Evolutionary conservation across 2,888 invertebrate genomes (phyloP).

Genomic region (Stenoptilia bipunctidactyla): DNA sequence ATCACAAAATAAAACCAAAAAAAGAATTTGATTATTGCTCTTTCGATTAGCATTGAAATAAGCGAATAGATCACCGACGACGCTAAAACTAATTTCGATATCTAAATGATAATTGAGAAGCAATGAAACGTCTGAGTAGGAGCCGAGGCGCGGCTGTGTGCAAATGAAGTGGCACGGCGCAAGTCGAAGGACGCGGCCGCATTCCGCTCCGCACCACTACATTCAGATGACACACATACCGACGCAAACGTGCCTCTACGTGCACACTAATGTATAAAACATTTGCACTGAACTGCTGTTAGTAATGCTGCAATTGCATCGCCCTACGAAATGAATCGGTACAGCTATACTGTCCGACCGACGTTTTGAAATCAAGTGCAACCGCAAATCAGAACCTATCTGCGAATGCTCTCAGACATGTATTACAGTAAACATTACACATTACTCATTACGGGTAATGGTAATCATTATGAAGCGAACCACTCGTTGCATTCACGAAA

Average conservation of each 20-base stretch:
- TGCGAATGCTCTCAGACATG: neutral
- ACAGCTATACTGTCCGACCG: neutral
- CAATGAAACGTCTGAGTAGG: constrained; percentile 28
- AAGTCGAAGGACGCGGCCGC: constrained; percentile 68
- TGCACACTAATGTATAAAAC: constrained; percentile 28
- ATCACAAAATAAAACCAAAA: too few relatives aligned
- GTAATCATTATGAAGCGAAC: constrained; percentile 9
- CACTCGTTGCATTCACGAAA: constrained; percentile 39
- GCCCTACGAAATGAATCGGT: neutral
- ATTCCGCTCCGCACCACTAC: constrained; percentile 56
- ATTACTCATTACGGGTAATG: too few relatives aligned
- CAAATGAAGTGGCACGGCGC: constrained; percentile 59
- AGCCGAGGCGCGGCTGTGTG: constrained; percentile 51
- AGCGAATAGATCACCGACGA: neutral
- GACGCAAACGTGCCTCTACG: constrained; percentile 37
- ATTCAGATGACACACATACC: constrained; percentile 56
- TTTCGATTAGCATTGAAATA: too few relatives aligned
- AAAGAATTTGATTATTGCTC: too few relatives aligned
- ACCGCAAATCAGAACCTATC: neutral
- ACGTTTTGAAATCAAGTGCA: neutral
- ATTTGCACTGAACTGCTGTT: constrained; percentile 25
- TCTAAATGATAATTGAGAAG: constrained; percentile 26
- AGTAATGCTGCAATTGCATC: constrained; percentile 21
- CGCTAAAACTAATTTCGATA: constrained; percentile 24
- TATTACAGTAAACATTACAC: neutral